Evolutionary conservation across 53 echinoderm and acorn worm species (phyloP), one percentile per base, ranked within the genome.

Genomic region (Paracentrotus lividus): DNA sequence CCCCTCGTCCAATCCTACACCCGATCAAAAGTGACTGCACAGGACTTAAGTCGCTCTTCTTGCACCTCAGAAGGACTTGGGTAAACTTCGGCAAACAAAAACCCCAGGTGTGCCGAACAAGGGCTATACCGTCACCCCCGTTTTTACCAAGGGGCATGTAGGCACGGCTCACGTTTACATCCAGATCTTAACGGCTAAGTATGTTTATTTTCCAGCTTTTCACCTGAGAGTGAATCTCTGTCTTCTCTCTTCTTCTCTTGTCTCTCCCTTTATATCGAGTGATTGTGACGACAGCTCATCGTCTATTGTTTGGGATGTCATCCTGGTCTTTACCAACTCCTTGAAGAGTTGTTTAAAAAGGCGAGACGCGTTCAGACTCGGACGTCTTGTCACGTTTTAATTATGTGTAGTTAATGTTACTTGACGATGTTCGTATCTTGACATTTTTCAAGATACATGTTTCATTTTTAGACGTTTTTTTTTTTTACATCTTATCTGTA

Each of bases 171-270:
- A 36, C 89, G 36, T 89, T 89, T 89, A 89, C 58, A 75, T 45
- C 49, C 90, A 51, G 29, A 67, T 51, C 90, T 90, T 90, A 90
- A 72, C 69, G 47, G 75, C 90, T 92, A 92, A 92, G 92, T 92
- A 57, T 92, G 92, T 92, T 92, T 77, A 92, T 92, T 57, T 92
- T 92, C 60, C 40, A 78, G 92, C 78, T 92, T 92, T 92, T 92
- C 92, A 92, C 58, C 81, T 45, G 61, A 92, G 26, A 58, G 76
- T 33, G 92, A 92, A 92, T 92, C 78, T 1, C 27, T 75, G 13
- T 90, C 72, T 38, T 72, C 72, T 89, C 61, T 26, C 24, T 43
- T 60, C 65, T 64, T 40, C 26, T 42, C 87, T 5, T 89, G 60
- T 89, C 90, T 90, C 90, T 69, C 52, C 26, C 52, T 49, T 90